Evolutionary conservation across 2,113 vertebrate genomes (phyloP).

Genomic region (Trochalopteron elliotii): DNA sequence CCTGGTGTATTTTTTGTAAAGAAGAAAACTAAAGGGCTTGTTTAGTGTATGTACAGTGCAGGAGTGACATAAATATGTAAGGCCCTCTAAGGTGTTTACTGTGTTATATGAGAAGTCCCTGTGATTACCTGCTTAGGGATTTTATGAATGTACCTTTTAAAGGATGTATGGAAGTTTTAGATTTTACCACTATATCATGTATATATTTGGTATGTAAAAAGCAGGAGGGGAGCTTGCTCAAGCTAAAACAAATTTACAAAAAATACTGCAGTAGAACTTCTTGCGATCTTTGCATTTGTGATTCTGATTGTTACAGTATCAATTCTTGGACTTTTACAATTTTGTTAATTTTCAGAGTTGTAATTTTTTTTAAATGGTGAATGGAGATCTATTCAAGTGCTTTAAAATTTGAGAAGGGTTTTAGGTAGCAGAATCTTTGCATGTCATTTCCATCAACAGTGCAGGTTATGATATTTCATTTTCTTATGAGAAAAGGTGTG

Average conservation of each 20-base stretch:
- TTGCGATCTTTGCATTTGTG: background rate
- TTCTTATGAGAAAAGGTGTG: background rate
- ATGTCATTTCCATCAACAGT: background rate
- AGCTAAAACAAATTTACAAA: background rate
- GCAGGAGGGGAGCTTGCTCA: background rate
- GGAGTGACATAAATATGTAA: background rate
- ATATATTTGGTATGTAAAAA: background rate
- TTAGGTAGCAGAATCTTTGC: background rate
- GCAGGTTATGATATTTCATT: background rate
- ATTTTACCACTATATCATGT: background rate
- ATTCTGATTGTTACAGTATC: background rate
- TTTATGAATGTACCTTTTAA: background rate
- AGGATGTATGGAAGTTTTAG: background rate
- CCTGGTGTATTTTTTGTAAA: background rate
- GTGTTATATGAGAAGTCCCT: background rate
- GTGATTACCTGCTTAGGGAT: background rate
- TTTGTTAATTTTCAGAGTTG: background rate
- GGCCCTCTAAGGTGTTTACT: background rate
- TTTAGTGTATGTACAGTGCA: background rate
- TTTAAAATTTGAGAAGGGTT: background rate
- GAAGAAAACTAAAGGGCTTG: background rate
- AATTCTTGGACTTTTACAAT: background rate
- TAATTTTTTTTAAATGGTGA: background rate
- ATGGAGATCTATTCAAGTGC: background rate
- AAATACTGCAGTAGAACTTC: rapidly evolving